Percentiles rank a stretch among this genome's conserved stretches.
Conservation (phyloP, 2,888 invertebrate species). For the Limnephilus lunatus region DNA sequence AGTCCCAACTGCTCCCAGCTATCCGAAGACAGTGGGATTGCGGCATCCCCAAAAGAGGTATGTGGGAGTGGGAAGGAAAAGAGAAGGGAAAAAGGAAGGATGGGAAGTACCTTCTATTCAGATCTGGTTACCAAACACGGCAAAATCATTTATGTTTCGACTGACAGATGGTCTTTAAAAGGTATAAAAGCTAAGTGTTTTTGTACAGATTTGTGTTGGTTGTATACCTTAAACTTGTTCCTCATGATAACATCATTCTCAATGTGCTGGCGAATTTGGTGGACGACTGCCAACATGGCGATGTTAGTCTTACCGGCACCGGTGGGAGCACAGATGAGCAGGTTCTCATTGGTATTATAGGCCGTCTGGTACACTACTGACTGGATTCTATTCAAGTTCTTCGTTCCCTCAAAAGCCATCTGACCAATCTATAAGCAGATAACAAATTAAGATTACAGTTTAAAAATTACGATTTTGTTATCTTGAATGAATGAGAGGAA, state of each 20-base stretch:
- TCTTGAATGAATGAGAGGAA: too few relatives aligned
- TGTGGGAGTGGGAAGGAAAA: too few relatives aligned
- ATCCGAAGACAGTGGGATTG: too few relatives aligned
- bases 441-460: neutral
- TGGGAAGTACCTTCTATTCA: too few relatives aligned
- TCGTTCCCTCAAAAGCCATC: conserved; percentile 92
- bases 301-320: conserved; percentile 99
- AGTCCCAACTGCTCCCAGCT: too few relatives aligned
- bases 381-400: conserved; percentile 94
- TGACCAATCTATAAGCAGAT: conserved; percentile 85
- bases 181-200: neutral
- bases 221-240: conserved; percentile 91
- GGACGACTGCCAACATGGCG: conserved; percentile 93
- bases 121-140: too few relatives aligned
- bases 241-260: conserved; percentile 89
- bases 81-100: too few relatives aligned
- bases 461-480: too few relatives aligned
- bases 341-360: conserved; percentile 96
- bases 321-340: conserved; percentile 98
- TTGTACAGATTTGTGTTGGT: conserved; percentile 13
- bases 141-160: too few relatives aligned
- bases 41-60: too few relatives aligned
- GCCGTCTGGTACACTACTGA: conserved; percentile 97
- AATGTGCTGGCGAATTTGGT: conserved; percentile 92
- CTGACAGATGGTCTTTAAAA: too few relatives aligned